Evolutionary conservation across 1,140 invertebrate species (phyloP).

Genomic region (Tribolium castaneum): DNA sequence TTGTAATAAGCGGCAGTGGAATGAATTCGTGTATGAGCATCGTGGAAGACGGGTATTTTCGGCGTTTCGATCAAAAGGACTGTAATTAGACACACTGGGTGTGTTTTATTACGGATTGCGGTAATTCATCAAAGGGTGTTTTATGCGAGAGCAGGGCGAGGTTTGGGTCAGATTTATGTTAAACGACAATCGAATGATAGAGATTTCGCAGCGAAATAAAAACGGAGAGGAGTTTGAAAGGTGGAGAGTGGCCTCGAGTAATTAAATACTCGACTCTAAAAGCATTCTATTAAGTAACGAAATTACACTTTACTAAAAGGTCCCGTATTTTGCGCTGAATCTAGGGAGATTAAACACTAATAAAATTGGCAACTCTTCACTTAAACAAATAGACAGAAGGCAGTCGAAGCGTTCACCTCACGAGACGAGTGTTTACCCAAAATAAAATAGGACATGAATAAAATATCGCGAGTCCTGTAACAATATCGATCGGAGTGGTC

Average conservation of each 20-base stretch:
- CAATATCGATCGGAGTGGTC: neutral
- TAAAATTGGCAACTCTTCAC: slow-evolving; percentile 35
- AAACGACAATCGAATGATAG: neutral
- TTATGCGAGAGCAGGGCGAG: slow-evolving; percentile 8
- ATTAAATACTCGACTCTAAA: slow-evolving; percentile 49
- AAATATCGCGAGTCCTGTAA: neutral
- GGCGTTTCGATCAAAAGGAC: slow-evolving; percentile 38
- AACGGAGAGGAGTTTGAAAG: slow-evolving; percentile 10
- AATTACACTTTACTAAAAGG: slow-evolving; percentile 44
- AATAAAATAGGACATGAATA: slow-evolving; percentile 27
- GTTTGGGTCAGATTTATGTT: neutral
- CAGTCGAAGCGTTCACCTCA: neutral
- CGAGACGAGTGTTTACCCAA: slow-evolving; percentile 14
- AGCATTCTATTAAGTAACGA: slow-evolving; percentile 45
- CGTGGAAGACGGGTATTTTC: slow-evolving; percentile 7
- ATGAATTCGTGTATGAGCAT: neutral
- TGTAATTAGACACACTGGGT: slow-evolving; percentile 42
- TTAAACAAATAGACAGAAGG: slow-evolving; percentile 19
- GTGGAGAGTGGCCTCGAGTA: slow-evolving; percentile 32
- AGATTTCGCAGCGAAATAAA: neutral
- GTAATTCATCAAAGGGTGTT: slow-evolving; percentile 44
- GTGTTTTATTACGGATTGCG: slow-evolving; percentile 46
- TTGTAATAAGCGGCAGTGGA: neutral
- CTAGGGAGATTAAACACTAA: slow-evolving; percentile 31
- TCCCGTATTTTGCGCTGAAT: slow-evolving; percentile 26